phyloP scores from a whole-genome alignment of 2,888 invertebrate species.

The Melinaea marsaeus region DNA sequence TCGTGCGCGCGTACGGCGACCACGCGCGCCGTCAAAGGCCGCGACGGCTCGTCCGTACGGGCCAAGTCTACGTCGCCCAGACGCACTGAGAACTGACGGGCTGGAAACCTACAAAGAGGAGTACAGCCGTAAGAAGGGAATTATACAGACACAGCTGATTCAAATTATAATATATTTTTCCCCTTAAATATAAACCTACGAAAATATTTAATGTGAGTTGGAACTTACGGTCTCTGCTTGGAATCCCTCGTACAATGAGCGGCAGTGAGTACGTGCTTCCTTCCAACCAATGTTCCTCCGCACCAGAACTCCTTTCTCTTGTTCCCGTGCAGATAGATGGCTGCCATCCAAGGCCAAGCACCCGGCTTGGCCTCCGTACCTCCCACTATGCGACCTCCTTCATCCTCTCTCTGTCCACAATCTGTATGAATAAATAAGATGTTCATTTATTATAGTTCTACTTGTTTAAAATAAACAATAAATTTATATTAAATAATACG shows the following conservation, averaged over 20 bases:
- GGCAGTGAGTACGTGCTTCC: constrained; percentile 89
- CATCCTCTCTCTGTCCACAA: constrained; percentile 89
- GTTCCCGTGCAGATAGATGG: constrained; percentile 92
- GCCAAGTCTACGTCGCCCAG: constrained; percentile 92
- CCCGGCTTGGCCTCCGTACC: constrained; percentile 91
- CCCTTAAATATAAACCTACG: neutral
- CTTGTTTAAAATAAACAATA: neutral
- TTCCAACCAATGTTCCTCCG: constrained; percentile 91
- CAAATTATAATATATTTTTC: too few species aligned
- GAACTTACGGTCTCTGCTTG: constrained; percentile 89
- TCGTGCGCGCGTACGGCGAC: constrained; percentile 89
- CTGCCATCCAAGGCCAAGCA: constrained; percentile 98
- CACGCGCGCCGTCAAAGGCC: constrained; percentile 88
- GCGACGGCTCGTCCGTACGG: constrained; percentile 89
- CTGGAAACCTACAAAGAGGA: constrained; percentile 82
- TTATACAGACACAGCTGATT: constrained; percentile 4
- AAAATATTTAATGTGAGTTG: neutral
- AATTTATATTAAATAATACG: neutral
- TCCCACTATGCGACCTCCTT: constrained; percentile 93
- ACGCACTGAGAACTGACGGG: constrained; percentile 92
- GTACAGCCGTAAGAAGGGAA: neutral
- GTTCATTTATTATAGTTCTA: neutral
- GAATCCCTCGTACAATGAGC: constrained; percentile 96
- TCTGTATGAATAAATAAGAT: constrained; percentile 68
- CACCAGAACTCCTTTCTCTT: constrained; percentile 95